Conservation (phyloP, 2,113 vertebrate species). For the Burhinus oedicnemus region DNA sequence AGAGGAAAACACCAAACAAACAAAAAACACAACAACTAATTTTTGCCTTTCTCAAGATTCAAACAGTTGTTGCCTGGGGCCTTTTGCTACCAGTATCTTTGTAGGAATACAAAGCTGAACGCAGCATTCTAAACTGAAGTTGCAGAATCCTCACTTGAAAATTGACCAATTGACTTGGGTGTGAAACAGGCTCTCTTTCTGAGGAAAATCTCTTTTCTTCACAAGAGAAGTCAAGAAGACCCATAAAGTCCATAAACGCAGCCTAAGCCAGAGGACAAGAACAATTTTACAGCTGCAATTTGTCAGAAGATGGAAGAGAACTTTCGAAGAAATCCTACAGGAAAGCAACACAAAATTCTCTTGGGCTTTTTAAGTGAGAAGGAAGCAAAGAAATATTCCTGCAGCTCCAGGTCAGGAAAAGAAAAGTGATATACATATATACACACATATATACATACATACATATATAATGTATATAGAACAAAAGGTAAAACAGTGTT, state of each 20-base stretch:
- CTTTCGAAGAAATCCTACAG: background rate
- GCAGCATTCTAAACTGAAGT: background rate
- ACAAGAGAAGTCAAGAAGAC: background rate
- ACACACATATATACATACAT: background rate
- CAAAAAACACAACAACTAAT: constrained; percentile 35
- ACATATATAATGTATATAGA: background rate
- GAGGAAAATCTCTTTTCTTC: background rate
- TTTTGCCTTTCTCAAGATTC: constrained; percentile 31
- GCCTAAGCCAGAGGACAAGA: background rate
- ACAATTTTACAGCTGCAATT: background rate
- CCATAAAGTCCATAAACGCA: background rate
- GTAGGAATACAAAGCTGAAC: constrained; percentile 21
- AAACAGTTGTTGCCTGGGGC: constrained; percentile 31
- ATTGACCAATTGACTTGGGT: constrained; percentile 5
- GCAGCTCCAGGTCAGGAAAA: background rate
- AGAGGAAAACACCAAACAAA: constrained; percentile 47
- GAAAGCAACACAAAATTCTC: background rate
- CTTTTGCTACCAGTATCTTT: constrained; percentile 22
- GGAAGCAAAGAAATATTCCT: background rate
- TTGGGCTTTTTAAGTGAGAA: background rate
- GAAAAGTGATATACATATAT: background rate
- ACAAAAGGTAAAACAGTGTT: background rate
- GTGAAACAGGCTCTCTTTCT: background rate
- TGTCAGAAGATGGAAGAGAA: background rate
- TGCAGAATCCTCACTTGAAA: constrained; percentile 5